These are phyloP conservation scores for Centropristis striata DNA, from an alignment of 2,113 vertebrate species.

Conservation along the genomic window DNA sequence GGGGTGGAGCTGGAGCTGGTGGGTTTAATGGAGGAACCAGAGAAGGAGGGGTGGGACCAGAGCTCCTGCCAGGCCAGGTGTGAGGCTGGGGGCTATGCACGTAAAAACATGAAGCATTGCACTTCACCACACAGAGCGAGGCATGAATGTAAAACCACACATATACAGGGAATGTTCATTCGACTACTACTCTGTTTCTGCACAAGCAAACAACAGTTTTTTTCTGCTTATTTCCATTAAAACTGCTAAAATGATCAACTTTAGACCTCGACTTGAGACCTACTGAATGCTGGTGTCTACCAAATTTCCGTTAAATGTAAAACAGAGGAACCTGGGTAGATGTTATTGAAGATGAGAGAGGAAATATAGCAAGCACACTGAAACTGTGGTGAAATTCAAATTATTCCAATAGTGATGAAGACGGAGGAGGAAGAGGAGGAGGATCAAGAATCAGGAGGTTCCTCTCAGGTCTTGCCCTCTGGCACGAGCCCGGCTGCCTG, in stretches of 20 bases:
- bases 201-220: constrained; percentile 15
- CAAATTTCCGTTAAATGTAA: constrained; percentile 29
- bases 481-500: constrained; percentile 79
- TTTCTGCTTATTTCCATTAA: constrained; percentile 7
- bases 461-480: constrained; percentile 78
- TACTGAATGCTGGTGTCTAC: constrained; percentile 5
- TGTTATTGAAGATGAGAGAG: constrained; percentile 33
- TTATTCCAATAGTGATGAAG: constrained; percentile 64
- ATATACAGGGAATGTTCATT: constrained; percentile 26
- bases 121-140: constrained; percentile 32
- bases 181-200: background rate
- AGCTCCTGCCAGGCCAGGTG: constrained; percentile 77
- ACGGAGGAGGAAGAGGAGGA: constrained; percentile 57
- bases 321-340: constrained; percentile 1
- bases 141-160: constrained; percentile 28
- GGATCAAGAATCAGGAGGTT: constrained; percentile 74
- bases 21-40: constrained; percentile 32
- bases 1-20: constrained; percentile 17
- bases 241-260: constrained; percentile 30
- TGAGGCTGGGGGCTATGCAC: constrained; percentile 80
- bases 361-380: constrained; percentile 19
- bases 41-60: constrained; percentile 53
- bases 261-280: constrained; percentile 26
- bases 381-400: constrained; percentile 55
- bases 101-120: constrained; percentile 74